Conservation (phyloP, 1,140 invertebrate genomes). For the Mamestra configurata region DNA sequence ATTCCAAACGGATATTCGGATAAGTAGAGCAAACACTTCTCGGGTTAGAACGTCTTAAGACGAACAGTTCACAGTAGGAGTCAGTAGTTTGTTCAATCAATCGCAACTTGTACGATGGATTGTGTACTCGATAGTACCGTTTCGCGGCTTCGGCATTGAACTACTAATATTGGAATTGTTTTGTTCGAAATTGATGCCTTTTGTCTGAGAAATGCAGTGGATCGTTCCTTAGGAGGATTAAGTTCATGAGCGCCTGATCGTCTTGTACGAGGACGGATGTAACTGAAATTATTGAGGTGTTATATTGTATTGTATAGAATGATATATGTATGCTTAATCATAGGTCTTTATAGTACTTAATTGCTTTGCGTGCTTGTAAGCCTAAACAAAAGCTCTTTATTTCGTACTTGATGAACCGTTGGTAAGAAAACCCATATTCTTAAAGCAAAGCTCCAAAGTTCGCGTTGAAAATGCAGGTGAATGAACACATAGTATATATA, state of each 20-base stretch:
- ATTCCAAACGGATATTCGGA: constrained; percentile 54
- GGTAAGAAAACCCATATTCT: no score
- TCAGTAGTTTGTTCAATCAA: constrained; percentile 55
- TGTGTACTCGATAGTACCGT: constrained; percentile 43
- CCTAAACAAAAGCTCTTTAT: no score
- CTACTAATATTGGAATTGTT: constrained; percentile 44
- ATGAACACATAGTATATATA: no score
- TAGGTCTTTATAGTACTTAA: no score
- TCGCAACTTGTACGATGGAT: constrained; percentile 50
- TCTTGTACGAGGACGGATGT: not conserved
- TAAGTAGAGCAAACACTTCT: constrained; percentile 54
- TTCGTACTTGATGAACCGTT: no score
- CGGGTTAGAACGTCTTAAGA: constrained; percentile 50
- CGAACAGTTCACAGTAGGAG: constrained; percentile 49
- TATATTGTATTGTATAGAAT: no score
- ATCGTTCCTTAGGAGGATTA: constrained; percentile 3
- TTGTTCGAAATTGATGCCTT: constrained; percentile 43
- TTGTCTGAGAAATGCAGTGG: constrained; percentile 24
- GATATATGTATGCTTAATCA: no score
- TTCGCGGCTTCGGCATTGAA: constrained; percentile 39
- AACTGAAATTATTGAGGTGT: not conserved
- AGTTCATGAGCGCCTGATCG: not conserved
- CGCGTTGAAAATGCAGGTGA: no score
- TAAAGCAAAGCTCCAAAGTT: no score
- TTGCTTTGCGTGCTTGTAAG: no score